Conservation (phyloP, 2,113 vertebrate genomes). For the Sinocyclocheilus rhinocerous region DNA sequence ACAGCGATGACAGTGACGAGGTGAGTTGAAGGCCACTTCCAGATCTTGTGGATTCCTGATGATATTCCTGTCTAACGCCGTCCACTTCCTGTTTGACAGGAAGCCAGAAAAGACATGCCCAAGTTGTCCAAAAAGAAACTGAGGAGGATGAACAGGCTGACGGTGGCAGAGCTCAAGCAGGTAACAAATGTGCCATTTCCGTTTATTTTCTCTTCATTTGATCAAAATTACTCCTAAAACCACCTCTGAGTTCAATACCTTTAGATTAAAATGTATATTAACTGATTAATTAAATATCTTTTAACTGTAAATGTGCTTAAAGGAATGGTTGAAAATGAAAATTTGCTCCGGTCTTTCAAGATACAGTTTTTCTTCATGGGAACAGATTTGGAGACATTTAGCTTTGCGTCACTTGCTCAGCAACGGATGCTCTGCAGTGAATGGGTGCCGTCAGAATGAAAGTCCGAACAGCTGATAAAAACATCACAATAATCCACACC, state of each 20-base stretch:
- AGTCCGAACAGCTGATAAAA: neutral
- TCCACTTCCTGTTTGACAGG: conserved; percentile 68
- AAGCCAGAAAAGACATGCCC: conserved; percentile 80
- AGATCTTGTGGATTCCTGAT: neutral
- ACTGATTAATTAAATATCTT: no score
- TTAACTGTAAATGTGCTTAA: neutral
- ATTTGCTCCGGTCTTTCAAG: no score
- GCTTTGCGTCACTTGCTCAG: neutral
- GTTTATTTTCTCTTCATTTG: neutral
- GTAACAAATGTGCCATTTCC: conserved; percentile 63
- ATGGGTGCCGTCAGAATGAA: neutral
- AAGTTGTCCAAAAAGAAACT: conserved; percentile 97
- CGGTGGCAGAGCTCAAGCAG: conserved; percentile 95
- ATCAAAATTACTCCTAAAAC: neutral
- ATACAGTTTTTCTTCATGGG: no score
- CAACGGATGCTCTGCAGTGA: neutral
- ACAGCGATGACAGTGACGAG: conserved; percentile 87
- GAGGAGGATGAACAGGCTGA: conserved; percentile 91
- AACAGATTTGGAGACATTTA: no score
- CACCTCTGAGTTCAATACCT: neutral
- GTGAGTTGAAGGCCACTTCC: conserved; percentile 37
- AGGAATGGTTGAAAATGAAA: no score
- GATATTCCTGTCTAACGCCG: neutral
- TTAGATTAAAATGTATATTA: neutral
- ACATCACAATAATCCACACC: neutral